Conservation (phyloP, 2,888 invertebrate genomes). For the Sarcophaga variegata region DNA sequence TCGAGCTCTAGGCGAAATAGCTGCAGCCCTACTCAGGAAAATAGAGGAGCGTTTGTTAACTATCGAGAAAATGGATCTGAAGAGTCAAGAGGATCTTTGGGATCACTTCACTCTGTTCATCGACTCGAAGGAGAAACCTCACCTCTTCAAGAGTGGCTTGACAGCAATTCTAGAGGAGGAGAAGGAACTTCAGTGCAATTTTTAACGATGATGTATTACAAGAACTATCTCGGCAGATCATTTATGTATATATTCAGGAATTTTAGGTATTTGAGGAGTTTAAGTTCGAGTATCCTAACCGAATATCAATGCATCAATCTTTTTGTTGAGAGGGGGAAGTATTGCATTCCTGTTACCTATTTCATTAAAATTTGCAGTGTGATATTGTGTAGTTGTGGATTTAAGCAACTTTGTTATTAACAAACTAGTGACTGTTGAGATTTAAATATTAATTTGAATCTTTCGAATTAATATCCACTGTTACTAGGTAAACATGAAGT, state of each 20-base stretch:
- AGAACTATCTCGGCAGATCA: too few relatives aligned
- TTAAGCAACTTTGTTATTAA: too few relatives aligned
- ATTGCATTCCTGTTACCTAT: neutral
- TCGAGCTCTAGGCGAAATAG: neutral
- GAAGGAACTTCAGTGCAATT: neutral
- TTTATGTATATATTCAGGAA: too few relatives aligned
- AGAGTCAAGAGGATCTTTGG: neutral
- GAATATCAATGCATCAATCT: neutral
- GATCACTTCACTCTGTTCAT: neutral
- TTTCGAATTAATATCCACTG: neutral
- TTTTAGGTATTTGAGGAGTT: slow-evolving; percentile 1
- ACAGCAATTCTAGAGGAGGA: neutral
- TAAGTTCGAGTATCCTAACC: slow-evolving; percentile 15
- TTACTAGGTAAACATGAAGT: neutral
- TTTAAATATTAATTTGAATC: neutral
- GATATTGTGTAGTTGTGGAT: too few relatives aligned
- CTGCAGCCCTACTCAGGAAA: neutral
- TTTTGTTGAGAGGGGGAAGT: neutral
- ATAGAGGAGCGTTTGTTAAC: neutral
- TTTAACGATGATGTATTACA: too few relatives aligned
- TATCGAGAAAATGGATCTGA: neutral
- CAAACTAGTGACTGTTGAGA: neutral
- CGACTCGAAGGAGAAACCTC: neutral
- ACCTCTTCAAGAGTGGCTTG: neutral
- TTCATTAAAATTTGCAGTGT: neutral